Base-by-base conservation (phyloP, 2,113 vertebrate species). In the Chaetura pelagica region DNA sequence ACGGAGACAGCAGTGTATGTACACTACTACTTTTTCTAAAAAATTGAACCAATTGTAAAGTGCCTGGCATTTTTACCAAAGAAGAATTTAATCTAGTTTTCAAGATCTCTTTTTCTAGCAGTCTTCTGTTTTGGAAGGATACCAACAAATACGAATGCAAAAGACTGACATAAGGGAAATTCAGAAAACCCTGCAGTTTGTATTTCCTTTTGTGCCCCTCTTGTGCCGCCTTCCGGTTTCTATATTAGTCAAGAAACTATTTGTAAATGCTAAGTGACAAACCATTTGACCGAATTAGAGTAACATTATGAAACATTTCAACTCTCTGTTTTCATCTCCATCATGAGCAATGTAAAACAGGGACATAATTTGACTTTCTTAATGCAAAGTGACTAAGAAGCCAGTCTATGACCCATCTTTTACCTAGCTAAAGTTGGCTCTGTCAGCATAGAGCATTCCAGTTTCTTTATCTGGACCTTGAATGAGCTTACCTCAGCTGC, bases 301-400 rank as follows among this genome's bases (percentile, higher is more conserved):
- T 46, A 89, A 75, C 62, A 68, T 59, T 89, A 77, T 68, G 62
- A 84, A 94, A 82, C 35, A 79, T 64, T 91, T 75, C 49, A 87
- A 16, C 27, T 75, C 69, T 75, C 64, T 49, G 10, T 49, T 95
- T 95, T 44, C 58, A n/a, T 35, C 27, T 27, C 22, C 21, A 52
- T 49, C 7, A n/a, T 58, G 23, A 64, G 89, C 27, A 91, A 35
- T 10, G 19, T 40, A 55, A 90, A 81, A 77, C 13, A 84, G 30
- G 48, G 74, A 78, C 52, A 89, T 27, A 87, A 46, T 49, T 94
- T 73, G 67, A 66, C 21, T 79, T 90, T 87, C 66, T 35, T 86
- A 87, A 87, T 63, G 52, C 26, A 54, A 82, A 78, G 34, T 51
- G 49, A 91, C 74, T 85, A 59, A 95, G 14, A 88, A 88, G 23